Conservation (phyloP, 2,113 vertebrate genomes). For the Strix uralensis region DNA sequence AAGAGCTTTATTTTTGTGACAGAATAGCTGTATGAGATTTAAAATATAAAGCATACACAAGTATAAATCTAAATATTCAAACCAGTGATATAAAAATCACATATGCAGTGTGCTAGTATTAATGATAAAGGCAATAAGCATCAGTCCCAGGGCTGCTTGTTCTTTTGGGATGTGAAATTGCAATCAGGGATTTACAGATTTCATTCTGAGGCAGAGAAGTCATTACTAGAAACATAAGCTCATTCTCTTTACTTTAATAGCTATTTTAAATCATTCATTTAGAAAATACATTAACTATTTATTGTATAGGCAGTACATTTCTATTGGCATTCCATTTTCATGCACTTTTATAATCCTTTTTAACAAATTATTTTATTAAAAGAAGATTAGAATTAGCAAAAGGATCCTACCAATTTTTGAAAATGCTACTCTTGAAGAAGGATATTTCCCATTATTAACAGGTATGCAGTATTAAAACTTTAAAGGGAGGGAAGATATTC, state of each 20-base stretch:
- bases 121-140: slow-evolving; percentile 69
- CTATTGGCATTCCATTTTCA: slow-evolving; percentile 60
- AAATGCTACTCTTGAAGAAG: slow-evolving; percentile 64
- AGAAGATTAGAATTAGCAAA: slow-evolving; percentile 61
- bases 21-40: slow-evolving; percentile 63
- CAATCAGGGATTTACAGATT: slow-evolving; percentile 83
- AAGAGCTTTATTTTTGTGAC: slow-evolving; percentile 53
- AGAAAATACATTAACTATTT: slow-evolving; percentile 81
- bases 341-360: slow-evolving; percentile 62
- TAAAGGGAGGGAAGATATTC: slow-evolving; percentile 56
- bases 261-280: slow-evolving; percentile 85
- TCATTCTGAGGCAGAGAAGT: slow-evolving; percentile 82
- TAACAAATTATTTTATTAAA: slow-evolving; percentile 72
- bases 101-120: slow-evolving; percentile 42
- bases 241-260: slow-evolving; percentile 83
- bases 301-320: slow-evolving; percentile 65
- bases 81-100: slow-evolving; percentile 64
- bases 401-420: slow-evolving; percentile 59
- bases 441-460: slow-evolving; percentile 59
- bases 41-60: slow-evolving; percentile 67
- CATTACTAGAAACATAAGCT: slow-evolving; percentile 85
- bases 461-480: slow-evolving; percentile 58
- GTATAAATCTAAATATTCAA: slow-evolving; percentile 71
- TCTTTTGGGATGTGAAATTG: slow-evolving; percentile 79
- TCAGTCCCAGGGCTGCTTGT: slow-evolving; percentile 67